A percentile compares a stretch with the other conserved stretches of the same genome.
Conservation (phyloP, 1,140 invertebrate genomes). For the Wasmannia auropunctata region DNA sequence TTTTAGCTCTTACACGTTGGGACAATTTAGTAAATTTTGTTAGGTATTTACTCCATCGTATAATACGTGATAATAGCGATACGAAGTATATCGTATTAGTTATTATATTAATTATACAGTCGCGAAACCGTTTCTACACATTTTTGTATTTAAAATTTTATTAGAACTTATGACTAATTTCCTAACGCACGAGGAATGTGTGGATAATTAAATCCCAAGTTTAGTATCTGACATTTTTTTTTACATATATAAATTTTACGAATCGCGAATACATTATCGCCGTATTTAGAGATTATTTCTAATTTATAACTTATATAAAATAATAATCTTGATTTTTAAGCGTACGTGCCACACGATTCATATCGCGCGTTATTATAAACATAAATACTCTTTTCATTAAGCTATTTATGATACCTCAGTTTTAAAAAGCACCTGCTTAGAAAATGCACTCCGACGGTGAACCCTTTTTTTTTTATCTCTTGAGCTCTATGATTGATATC, state of each 20-base stretch:
- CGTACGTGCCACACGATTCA: constrained; percentile 13
- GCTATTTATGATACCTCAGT: constrained; percentile 44
- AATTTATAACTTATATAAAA: constrained; percentile 22
- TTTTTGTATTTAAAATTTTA: constrained; percentile 23
- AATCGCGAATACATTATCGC: constrained; percentile 19
- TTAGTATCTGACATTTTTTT: constrained; percentile 1
- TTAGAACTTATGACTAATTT: constrained; percentile 21
- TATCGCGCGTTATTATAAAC: constrained; percentile 27
- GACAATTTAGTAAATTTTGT: constrained; percentile 43
- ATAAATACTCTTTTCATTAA: constrained; percentile 28
- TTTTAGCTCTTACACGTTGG: constrained; percentile 14
- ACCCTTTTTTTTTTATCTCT: constrained; percentile 53
- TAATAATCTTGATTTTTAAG: constrained; percentile 25
- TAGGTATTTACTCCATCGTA: constrained; percentile 4
- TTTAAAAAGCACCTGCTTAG: constrained; percentile 57
- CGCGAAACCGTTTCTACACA: constrained; percentile 18
- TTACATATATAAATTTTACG: constrained; percentile 33
- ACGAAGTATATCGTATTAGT: constrained; percentile 30
- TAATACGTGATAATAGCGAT: neutral
- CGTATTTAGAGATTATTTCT: constrained; percentile 2
- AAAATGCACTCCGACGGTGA: constrained; percentile 59
- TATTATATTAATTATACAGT: neutral
- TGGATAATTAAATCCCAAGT: constrained; percentile 17
- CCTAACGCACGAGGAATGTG: constrained; percentile 37
- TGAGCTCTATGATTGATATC: constrained; percentile 74